Evolutionary conservation across 1,140 invertebrate species (phyloP), one percentile per base, ranked within the genome.

Genomic region (Drosophila pseudoananassae): DNA sequence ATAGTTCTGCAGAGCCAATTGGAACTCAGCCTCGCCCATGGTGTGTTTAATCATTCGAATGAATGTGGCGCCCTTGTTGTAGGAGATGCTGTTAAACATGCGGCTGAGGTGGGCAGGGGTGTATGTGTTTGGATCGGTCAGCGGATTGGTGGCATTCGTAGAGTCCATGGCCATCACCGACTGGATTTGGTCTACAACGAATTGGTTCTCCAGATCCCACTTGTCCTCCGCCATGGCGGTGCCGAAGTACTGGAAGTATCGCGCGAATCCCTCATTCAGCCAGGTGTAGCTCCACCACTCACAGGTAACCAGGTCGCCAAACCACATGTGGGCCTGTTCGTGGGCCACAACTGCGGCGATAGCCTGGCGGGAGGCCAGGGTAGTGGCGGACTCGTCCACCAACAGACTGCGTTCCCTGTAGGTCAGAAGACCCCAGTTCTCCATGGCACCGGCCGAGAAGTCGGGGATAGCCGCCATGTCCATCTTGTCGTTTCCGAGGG

Each of bases 371-470:
- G 77, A 91, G 51, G 90, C 76, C 2, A 92, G 84, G 6, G 93
- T 94, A 0, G 92, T 93, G 8, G 93, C 88, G 0, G 77, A 65
- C 14, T 91, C 79, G 20, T 95, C 88, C 15, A 92, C 94, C 60
- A 96, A 91, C 7, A 96, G 81, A 38, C 92, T 92, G 4, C 92
- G 92, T 81, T 96, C 95, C 56, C 95, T 79, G 54, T 94, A 95
- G 2, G 93, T 94, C 1, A 95, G 92, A 0, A 95, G 82, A 7
- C 95, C 95, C 94, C 96, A 97, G 92, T 97, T 97, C 89, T 97
- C 96, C 96, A 97, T 97, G 23, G 96, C 97, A 27, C 95, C 96
- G 0, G 96, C 94, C 1, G 93, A 93, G 92, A 98, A 98, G 92
- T 97, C 96, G 3, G 96, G 96, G 57, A 96, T 94, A 40, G 95